Evolutionary conservation across 2,113 vertebrate species (phyloP).

Genomic region (Gorilla gorilla): DNA sequence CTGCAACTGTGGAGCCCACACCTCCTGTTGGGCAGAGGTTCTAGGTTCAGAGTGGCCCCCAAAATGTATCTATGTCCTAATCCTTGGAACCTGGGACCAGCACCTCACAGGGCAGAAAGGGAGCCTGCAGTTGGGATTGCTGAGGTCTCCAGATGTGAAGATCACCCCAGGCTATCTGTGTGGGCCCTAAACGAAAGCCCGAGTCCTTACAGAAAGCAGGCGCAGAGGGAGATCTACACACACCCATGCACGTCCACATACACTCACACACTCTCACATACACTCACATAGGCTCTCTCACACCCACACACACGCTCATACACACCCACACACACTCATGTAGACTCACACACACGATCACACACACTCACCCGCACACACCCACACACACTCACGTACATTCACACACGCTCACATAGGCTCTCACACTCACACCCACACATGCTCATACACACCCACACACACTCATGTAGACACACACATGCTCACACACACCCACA

Average conservation of each 20-base stretch:
- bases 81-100: not conserved
- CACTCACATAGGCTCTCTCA: not conserved
- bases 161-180: accelerated
- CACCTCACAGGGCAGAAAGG: not conserved
- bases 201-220: not conserved
- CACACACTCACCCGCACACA: too few species aligned
- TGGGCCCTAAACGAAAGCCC: accelerated
- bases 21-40: accelerated
- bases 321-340: too few species aligned
- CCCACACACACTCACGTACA: not conserved
- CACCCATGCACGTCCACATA: not conserved
- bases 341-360: too few species aligned
- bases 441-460: too few species aligned
- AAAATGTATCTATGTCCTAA: not conserved
- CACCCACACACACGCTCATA: too few species aligned
- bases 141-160: not conserved
- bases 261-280: not conserved
- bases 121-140: too few species aligned
- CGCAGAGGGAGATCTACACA: not conserved
- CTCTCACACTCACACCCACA: too few species aligned
- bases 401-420: not conserved
- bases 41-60: not conserved
- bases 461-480: too few species aligned
- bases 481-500: too few species aligned
- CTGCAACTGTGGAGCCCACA: accelerated